Evolutionary conservation across 2,797 vertebrate species (phyloP).

Genomic region (Lindbergichthys nudifrons): DNA sequence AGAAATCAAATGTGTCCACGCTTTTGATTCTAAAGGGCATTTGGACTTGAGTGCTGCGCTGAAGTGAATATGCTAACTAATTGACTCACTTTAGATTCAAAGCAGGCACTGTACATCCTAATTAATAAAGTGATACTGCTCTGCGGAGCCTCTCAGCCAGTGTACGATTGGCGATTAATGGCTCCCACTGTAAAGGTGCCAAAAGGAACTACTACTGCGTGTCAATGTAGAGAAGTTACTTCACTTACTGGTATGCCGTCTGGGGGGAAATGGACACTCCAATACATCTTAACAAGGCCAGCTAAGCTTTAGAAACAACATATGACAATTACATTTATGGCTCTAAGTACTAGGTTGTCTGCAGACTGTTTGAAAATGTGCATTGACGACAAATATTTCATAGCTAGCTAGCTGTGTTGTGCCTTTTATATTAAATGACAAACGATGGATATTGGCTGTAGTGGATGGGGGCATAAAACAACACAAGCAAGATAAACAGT

Average conservation of each 20-base stretch:
- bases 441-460: neutral
- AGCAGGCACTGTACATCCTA: constrained; percentile 52
- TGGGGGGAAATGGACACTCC: constrained; percentile 23
- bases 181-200: constrained; percentile 58
- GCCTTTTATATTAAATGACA: neutral
- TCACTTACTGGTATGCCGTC: constrained; percentile 39
- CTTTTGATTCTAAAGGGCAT: constrained; percentile 46
- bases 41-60: constrained; percentile 27
- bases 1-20: constrained; percentile 47
- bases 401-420: neutral
- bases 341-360: constrained; percentile 12
- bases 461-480: neutral
- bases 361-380: constrained; percentile 6
- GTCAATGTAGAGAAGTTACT: constrained; percentile 42
- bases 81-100: constrained; percentile 60
- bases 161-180: constrained; percentile 68
- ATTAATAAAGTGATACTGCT: constrained; percentile 70
- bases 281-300: constrained; percentile 20
- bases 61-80: constrained; percentile 58
- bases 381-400: neutral
- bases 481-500: neutral
- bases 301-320: constrained; percentile 17
- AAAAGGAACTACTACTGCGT: constrained; percentile 45
- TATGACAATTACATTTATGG: constrained; percentile 35
- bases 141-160: constrained; percentile 57